A percentile compares a stretch with the other conserved stretches of the same genome.
phyloP scores from a whole-genome alignment of 1,140 invertebrate genomes.

The Cherax quadricarinatus region DNA sequence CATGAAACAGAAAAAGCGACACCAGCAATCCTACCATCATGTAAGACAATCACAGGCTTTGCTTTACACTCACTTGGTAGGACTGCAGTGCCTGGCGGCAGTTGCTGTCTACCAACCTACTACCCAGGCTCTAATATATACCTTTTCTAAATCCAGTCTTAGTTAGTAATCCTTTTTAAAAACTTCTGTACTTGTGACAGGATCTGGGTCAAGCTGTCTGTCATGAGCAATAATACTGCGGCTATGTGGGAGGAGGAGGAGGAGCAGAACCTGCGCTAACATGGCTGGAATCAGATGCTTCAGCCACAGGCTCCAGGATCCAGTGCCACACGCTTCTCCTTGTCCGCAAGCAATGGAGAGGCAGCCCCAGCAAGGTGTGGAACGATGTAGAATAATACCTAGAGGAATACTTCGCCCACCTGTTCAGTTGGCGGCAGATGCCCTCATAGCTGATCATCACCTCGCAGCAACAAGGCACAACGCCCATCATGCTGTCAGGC shows the following conservation, averaged over 20 bases:
- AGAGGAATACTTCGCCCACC: constrained; percentile 10
- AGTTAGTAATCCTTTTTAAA: too few relatives aligned
- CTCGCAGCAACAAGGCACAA: not conserved
- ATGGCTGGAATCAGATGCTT: constrained; percentile 11
- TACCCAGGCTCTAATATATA: too few relatives aligned
- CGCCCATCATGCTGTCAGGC: not conserved
- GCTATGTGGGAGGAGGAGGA: not conserved
- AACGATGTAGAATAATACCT: not conserved
- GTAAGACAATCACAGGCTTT: too few relatives aligned
- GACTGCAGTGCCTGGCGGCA: too few relatives aligned
- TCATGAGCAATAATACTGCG: not conserved
- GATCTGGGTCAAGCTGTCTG: not conserved
- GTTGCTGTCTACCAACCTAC: too few relatives aligned
- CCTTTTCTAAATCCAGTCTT: too few relatives aligned
- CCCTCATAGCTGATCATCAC: not conserved
- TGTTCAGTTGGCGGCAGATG: constrained; percentile 2
- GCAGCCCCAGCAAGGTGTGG: not conserved
- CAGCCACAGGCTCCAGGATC: constrained; percentile 37
- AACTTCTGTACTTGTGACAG: not conserved
- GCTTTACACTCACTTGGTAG: too few relatives aligned
- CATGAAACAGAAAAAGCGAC: too few relatives aligned
- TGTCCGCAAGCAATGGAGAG: not conserved
- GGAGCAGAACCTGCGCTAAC: not conserved
- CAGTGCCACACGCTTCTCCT: constrained; percentile 21
- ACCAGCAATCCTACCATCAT: too few relatives aligned